Conservation (phyloP, 2,797 vertebrate species). For the Gymnoscopelus microlampas region DNA sequence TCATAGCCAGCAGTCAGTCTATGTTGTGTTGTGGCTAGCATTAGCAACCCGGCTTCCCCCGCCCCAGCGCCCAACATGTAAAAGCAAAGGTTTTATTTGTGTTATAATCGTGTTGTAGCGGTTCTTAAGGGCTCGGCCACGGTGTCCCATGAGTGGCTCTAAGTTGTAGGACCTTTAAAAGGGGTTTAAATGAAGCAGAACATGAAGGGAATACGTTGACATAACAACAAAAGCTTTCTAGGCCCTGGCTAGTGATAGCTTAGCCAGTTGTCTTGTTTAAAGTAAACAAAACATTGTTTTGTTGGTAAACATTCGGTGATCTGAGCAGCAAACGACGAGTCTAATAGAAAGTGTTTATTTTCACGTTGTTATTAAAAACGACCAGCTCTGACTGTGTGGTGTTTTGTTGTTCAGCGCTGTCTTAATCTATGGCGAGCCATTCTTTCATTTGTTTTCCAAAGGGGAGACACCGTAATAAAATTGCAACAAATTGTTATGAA, state of each 20-base stretch:
- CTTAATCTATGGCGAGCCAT: neutral
- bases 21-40: constrained; percentile 36
- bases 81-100: too few species aligned
- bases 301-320: constrained; percentile 15
- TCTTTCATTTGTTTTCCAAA: neutral
- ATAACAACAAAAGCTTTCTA: constrained; percentile 30
- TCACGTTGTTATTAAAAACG: neutral
- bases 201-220: neutral
- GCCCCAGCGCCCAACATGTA: too few species aligned
- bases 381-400: neutral
- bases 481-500: too few species aligned
- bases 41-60: neutral
- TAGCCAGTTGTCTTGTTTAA: neutral
- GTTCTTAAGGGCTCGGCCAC: too few species aligned
- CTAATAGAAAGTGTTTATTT: neutral
- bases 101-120: too few species aligned
- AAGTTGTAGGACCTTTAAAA: neutral
- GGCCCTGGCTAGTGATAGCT: constrained; percentile 58
- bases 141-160: too few species aligned
- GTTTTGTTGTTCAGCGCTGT: neutral
- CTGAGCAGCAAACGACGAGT: neutral
- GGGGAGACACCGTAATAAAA: too few species aligned
- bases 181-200: too few species aligned
- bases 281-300: constrained; percentile 33
- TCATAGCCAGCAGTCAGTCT: constrained; percentile 25